Base-by-base conservation (phyloP, 1,140 invertebrate species). In the Drosophila malerkotliana region DNA sequence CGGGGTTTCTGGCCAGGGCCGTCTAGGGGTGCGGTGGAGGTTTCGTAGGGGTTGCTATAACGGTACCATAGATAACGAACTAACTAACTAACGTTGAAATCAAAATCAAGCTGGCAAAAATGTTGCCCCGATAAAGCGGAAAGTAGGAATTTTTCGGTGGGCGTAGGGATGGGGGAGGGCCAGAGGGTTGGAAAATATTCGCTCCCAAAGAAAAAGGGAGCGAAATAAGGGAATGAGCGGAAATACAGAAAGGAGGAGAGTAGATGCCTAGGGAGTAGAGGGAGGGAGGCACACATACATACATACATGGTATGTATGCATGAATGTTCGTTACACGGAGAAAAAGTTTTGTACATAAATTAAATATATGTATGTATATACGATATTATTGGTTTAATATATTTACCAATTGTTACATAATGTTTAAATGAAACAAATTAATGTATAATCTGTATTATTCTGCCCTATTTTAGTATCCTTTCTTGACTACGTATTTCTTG, bases 31-130 rank as follows among this genome's bases (percentile, higher is more conserved):
- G 30, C 7, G 34, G n/a, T 9, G 32, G n/a, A 10, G 5, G 3
- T 21, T 54, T 15, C 21, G 55, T 56, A 47, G 60, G 30, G 81
- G 48, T 63, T 62, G 71, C 26, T 53, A 32, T 51, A 60, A 60
- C 64, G 60, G 47, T 47, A 44, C 41, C 41, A 18, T 18, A 44
- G 82, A 85, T 87, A 85, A 81, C 74, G 82, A 85, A 81, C 82
- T 81, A 85, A 78, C 82, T 85, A 85, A 85, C 81, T 80, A 85
- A 75, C 78, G 44, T 77, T 67, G 81, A 75, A 81, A 87, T 74
- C 82, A 85, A 77, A 59, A 72, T 73, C 79, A 51, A 56, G 62
- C 54, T 34, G 72, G 49, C 72, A 26, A 57, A 74, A 66, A 66
- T 57, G 28, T 18, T 41, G 18, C 24, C 37, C 47, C 64, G 41